Evolutionary conservation across 2,888 invertebrate species (phyloP).

Genomic region (Ophion obscuratus): DNA sequence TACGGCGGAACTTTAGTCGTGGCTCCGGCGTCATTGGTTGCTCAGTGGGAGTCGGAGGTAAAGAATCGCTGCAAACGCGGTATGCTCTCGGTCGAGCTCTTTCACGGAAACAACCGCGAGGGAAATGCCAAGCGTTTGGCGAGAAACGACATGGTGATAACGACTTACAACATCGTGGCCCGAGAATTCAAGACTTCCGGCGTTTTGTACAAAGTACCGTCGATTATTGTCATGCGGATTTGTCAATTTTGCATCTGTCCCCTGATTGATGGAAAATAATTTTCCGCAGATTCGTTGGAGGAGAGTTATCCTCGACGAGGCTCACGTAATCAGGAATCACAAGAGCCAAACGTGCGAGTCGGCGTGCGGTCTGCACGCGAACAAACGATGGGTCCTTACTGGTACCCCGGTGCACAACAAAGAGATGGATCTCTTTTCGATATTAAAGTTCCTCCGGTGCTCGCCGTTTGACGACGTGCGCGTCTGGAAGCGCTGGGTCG

Average conservation of each 20-base stretch:
- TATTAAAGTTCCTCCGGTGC: conserved; percentile 93
- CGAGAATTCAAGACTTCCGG: conserved; percentile 85
- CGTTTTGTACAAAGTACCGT: conserved; percentile 81
- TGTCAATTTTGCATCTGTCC: too few relatives aligned
- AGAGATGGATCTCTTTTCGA: conserved; percentile 92
- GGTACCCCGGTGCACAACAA: conserved; percentile 99
- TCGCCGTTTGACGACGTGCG: conserved; percentile 94
- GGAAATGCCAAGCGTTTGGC: conserved; percentile 85
- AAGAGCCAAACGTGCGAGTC: conserved; percentile 91
- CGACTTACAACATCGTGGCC: conserved; percentile 92
- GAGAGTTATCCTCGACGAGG: conserved; percentile 96
- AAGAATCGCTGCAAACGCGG: conserved; percentile 87
- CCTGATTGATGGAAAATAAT: too few relatives aligned
- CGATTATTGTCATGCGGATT: background rate
- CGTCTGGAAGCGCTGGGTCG: conserved; percentile 97
- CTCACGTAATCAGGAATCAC: conserved; percentile 95
- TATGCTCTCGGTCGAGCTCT: conserved; percentile 87
- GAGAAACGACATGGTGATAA: conserved; percentile 92
- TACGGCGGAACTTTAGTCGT: conserved; percentile 93
- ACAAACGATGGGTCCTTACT: conserved; percentile 92
- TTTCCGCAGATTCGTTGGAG: conserved; percentile 89
- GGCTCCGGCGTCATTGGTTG: conserved; percentile 95
- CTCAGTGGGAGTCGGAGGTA: conserved; percentile 96
- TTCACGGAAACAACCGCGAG: conserved; percentile 93
- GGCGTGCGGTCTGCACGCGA: conserved; percentile 87